phyloP scores from a whole-genome alignment of 2,888 invertebrate species.

The Chouioia cunea region DNA sequence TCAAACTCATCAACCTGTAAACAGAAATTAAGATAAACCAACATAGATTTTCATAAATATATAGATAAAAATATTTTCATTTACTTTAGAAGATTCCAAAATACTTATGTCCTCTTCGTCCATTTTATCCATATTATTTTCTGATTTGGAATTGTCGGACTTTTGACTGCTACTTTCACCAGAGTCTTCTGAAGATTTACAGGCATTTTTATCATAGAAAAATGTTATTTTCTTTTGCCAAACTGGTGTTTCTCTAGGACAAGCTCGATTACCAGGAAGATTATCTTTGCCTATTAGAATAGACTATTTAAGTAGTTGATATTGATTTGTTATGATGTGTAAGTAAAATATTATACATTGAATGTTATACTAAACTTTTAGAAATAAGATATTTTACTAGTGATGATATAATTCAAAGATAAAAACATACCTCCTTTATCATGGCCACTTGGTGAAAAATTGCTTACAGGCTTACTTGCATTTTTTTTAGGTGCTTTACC shows the following conservation, averaged over 20 bases:
- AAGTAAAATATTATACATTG: too few species aligned
- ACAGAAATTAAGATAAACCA: too few species aligned
- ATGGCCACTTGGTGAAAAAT: constrained; percentile 12
- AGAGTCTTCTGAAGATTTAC: not conserved
- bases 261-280: constrained; percentile 44
- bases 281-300: constrained; percentile 35
- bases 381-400: too few species aligned
- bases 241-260: constrained; percentile 42
- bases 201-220: constrained; percentile 30
- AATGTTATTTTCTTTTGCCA: constrained; percentile 47
- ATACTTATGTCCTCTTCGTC: not conserved
- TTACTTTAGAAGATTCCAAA: too few species aligned
- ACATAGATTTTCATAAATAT: too few species aligned
- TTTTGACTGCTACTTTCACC: constrained; percentile 3
- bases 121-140: constrained; percentile 2
- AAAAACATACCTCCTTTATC: constrained; percentile 26
- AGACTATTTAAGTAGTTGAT: not conserved
- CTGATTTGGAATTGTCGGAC: constrained; percentile 7
- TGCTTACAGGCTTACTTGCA: not conserved
- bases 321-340: too few species aligned
- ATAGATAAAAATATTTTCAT: too few species aligned
- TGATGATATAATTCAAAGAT: too few species aligned
- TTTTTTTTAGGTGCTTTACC: constrained; percentile 44
- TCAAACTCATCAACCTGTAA: constrained; percentile 1
- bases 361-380: too few species aligned